A percentile compares a stretch with the other conserved stretches of the same genome.
These are phyloP conservation scores for Thaumatotibia leucotreta DNA, from an alignment of 1,140 invertebrate genomes.

Conservation along the genomic window DNA sequence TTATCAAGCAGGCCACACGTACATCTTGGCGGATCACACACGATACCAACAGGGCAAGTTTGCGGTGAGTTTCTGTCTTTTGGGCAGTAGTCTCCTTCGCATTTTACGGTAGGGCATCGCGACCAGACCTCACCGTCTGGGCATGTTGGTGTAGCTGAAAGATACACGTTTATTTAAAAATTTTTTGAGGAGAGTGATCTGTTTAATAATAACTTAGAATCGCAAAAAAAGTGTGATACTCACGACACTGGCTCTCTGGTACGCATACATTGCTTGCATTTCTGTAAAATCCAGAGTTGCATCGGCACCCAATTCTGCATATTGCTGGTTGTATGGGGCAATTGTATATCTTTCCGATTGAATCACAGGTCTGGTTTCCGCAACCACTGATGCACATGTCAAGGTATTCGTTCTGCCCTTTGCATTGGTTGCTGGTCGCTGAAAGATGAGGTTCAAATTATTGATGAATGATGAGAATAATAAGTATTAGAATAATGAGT, in stretches of 20 bases:
- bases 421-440: neutral
- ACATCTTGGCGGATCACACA: conserved; percentile 17
- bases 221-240: neutral
- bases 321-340: neutral
- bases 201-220: neutral
- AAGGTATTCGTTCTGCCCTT: neutral
- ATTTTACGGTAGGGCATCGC: conserved; percentile 11
- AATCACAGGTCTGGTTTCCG: neutral
- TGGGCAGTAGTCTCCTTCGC: conserved; percentile 20
- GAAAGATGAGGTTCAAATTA: neutral
- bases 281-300: neutral
- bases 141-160: conserved; percentile 9
- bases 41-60: conserved; percentile 8
- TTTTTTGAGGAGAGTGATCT: neutral
- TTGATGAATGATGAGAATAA: no score
- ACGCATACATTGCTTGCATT: neutral
- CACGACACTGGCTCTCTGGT: neutral
- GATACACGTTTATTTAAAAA: neutral
- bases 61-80: conserved; percentile 2
- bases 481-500: no score
- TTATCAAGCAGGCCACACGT: conserved; percentile 11
- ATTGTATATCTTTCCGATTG: neutral
- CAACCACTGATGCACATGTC: neutral
- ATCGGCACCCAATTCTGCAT: neutral
- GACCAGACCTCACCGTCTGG: conserved; percentile 2